Evolutionary conservation across 1,140 invertebrate genomes (phyloP), one percentile per base, ranked within the genome.

Genomic region (Aricia agestis): DNA sequence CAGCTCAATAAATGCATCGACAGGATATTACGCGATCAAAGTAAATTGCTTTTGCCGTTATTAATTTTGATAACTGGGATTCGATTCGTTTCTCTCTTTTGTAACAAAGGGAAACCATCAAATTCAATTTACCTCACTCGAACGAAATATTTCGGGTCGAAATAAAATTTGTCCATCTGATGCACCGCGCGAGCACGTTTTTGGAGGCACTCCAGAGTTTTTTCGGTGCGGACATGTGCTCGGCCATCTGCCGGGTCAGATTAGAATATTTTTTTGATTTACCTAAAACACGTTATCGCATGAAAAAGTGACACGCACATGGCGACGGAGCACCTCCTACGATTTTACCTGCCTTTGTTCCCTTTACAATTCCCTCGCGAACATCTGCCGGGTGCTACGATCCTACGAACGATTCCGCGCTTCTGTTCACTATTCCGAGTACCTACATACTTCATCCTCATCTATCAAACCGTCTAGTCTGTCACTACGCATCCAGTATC

Each of bases 61-160:
- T 91, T 91, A 89, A 91, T 91, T 89, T 88, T 89, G 87, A 90
- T 91, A 90, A 90, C 87, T 90, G 86, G 84, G 87, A 91, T 90
- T 87, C 85, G 78, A 89, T 89, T 89, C 85, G 86, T 89, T 91
- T 89, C 87, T 89, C 87, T 89, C 85, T 91, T 89, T 89, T 87
- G 85, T 89, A 90, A 89, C 86, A 91, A 91, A 91, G 87, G 85
- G 89, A 89, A 91, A 82, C 83, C 81, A 89, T 89, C 82, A 82
- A 83, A 89, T 89, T 89, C 88, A 91, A 89, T 89, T 87, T 82
- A 86, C 69, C 78, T 81, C 82, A 84, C 77, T 86, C 73, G 70
- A 83, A 85, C 80, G 69, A 75, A 72, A 70, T 78, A 76, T 76
- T 72, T 76, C 78, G 75, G 71, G 70, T 74, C 72, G 71, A 81